Evolutionary conservation across 2,113 vertebrate genomes (phyloP).

Genomic region (Pseudopodoces humilis): DNA sequence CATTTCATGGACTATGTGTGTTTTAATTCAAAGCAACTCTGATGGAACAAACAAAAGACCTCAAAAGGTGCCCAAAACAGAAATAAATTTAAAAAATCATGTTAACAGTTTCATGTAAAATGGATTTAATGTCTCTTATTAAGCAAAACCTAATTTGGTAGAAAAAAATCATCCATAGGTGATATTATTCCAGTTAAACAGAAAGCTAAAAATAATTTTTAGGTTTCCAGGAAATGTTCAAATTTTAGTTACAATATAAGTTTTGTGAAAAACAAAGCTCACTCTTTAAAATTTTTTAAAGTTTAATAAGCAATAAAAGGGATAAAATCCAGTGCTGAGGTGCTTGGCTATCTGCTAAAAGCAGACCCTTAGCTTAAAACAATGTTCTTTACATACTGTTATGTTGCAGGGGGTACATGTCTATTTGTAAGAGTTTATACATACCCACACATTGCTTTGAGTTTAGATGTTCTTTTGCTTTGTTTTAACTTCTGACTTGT

Average conservation of each 20-base stretch:
- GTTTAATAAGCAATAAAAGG: too few relatives aligned
- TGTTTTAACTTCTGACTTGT: too few relatives aligned
- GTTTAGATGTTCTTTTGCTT: too few relatives aligned
- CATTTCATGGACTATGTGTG: constrained; percentile 20
- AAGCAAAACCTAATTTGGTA: constrained; percentile 47
- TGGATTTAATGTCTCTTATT: constrained; percentile 54
- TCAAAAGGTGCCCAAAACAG: constrained; percentile 50
- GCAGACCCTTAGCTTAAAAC: too few relatives aligned
- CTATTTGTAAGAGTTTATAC: too few relatives aligned
- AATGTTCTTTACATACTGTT: too few relatives aligned
- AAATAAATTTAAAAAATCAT: constrained; percentile 19
- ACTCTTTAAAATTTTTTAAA: too few relatives aligned
- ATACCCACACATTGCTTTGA: too few relatives aligned
- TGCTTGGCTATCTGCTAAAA: too few relatives aligned
- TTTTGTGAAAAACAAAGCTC: too few relatives aligned
- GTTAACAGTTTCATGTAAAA: constrained; percentile 33
- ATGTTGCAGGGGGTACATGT: too few relatives aligned
- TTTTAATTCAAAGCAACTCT: constrained; percentile 64
- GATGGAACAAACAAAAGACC: constrained; percentile 57
- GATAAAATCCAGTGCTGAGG: too few relatives aligned
- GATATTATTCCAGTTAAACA: constrained; percentile 34
- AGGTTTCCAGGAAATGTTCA: not conserved
- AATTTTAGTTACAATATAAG: not conserved
- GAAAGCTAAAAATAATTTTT: constrained; percentile 46
- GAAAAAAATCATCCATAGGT: constrained; percentile 39